These are phyloP conservation scores for Nematolebias whitei DNA, from an alignment of 2,113 vertebrate genomes.

Conservation along the genomic window DNA sequence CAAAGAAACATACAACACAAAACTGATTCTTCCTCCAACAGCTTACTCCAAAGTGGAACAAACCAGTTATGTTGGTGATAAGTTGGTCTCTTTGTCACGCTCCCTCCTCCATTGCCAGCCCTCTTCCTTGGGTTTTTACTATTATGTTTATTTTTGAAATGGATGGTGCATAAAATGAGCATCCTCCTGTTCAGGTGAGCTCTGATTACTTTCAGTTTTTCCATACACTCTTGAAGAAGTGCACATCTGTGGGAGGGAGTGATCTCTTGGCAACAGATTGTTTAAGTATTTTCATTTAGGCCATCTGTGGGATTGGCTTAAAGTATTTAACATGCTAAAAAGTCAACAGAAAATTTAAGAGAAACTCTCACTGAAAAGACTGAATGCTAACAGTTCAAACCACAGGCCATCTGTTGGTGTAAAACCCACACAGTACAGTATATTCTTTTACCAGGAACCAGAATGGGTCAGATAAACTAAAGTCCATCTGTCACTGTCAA, in stretches of 20 bases:
- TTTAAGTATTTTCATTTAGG: not conserved
- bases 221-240: constrained; percentile 15
- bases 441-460: constrained; percentile 13
- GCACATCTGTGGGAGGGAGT: constrained; percentile 16
- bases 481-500: constrained; percentile 48
- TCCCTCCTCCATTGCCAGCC: too few species aligned
- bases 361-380: not conserved
- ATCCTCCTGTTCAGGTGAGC: constrained; percentile 42
- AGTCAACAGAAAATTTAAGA: not conserved
- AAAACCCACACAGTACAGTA: not conserved
- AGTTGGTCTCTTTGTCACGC: too few species aligned
- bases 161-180: constrained; percentile 36
- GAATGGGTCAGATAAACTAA: constrained; percentile 23
- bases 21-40: too few species aligned
- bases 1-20: too few species aligned
- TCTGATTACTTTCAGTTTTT: constrained; percentile 42
- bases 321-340: not conserved
- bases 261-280: constrained; percentile 10
- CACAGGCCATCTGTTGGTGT: constrained; percentile 6
- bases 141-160: constrained; percentile 19
- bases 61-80: too few species aligned
- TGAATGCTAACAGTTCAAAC: constrained; percentile 2
- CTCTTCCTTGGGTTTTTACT: too few species aligned
- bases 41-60: too few species aligned
- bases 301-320: constrained; percentile 8